These are phyloP conservation scores for Rallus crepitans DNA, from an alignment of 2,797 vertebrate species.

Conservation along the genomic window DNA sequence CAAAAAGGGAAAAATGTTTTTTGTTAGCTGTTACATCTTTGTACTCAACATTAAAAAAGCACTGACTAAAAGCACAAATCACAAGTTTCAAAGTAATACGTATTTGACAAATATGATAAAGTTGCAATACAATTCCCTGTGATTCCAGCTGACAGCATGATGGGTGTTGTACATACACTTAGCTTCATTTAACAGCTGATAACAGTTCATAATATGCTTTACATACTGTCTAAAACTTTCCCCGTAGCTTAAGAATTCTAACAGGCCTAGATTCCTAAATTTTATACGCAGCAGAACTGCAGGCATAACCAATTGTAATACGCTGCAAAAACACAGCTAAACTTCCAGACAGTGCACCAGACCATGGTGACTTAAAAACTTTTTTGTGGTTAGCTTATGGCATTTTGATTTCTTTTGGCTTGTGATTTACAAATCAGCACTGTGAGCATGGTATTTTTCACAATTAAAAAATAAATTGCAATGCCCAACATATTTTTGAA, in stretches of 20 bases:
- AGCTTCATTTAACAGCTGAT: slow-evolving; percentile 33
- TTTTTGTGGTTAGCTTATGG: slow-evolving; percentile 19
- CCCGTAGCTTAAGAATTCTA: slow-evolving; percentile 22
- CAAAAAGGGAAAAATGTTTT: slow-evolving; percentile 85
- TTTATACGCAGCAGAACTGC: not conserved
- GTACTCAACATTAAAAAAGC: slow-evolving; percentile 70
- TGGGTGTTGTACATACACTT: not conserved
- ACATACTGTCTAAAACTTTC: slow-evolving; percentile 22
- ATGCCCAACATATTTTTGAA: not conserved
- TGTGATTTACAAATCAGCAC: slow-evolving; percentile 18
- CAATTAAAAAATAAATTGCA: slow-evolving; percentile 6
- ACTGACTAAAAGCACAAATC: slow-evolving; percentile 68
- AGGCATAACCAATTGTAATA: not conserved
- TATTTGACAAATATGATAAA: slow-evolving; percentile 73
- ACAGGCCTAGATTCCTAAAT: not conserved
- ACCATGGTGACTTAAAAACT: slow-evolving; percentile 42
- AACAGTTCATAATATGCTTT: slow-evolving; percentile 7
- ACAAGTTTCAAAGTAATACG: slow-evolving; percentile 73
- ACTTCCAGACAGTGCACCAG: slow-evolving; percentile 34
- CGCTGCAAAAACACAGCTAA: slow-evolving; percentile 34
- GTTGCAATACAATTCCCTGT: slow-evolving; percentile 36
- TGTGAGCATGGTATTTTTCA: not conserved
- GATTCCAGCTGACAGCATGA: slow-evolving; percentile 31
- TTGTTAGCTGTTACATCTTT: slow-evolving; percentile 87
- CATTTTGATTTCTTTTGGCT: slow-evolving; percentile 35